These are phyloP conservation scores for Rhizomys pruinosus DNA, from an alignment of 2,113 vertebrate species.

Conservation along the genomic window DNA sequence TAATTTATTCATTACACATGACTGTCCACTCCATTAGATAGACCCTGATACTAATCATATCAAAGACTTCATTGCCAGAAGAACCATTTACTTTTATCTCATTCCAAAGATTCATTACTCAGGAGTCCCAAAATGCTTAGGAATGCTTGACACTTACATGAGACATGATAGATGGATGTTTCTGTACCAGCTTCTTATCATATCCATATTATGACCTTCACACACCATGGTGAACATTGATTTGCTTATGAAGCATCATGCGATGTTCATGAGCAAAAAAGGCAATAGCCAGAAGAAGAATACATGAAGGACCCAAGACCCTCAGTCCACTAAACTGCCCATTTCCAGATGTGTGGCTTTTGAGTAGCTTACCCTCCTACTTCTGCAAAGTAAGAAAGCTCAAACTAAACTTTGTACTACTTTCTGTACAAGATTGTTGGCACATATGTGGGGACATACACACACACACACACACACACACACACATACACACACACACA, in stretches of 20 bases:
- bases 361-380: neutral
- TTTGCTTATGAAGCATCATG: neutral
- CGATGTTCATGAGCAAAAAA: neutral
- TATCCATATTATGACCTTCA: neutral
- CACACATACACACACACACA: neutral
- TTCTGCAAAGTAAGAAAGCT: slow-evolving; percentile 4
- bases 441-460: neutral
- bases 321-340: neutral
- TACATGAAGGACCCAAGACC: neutral
- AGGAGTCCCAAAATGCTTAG: neutral
- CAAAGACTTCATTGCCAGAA: slow-evolving; percentile 26
- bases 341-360: neutral
- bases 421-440: neutral
- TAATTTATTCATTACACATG: neutral
- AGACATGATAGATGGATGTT: neutral
- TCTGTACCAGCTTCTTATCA: neutral
- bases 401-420: neutral
- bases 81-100: neutral
- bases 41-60: neutral
- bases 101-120: slow-evolving; percentile 1
- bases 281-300: neutral
- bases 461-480: neutral
- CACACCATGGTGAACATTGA: neutral
- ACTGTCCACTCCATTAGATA: slow-evolving; percentile 5
- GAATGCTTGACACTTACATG: neutral